Evolutionary conservation across 2,888 invertebrate genomes (phyloP).

Genomic region (Octodonta nipae): DNA sequence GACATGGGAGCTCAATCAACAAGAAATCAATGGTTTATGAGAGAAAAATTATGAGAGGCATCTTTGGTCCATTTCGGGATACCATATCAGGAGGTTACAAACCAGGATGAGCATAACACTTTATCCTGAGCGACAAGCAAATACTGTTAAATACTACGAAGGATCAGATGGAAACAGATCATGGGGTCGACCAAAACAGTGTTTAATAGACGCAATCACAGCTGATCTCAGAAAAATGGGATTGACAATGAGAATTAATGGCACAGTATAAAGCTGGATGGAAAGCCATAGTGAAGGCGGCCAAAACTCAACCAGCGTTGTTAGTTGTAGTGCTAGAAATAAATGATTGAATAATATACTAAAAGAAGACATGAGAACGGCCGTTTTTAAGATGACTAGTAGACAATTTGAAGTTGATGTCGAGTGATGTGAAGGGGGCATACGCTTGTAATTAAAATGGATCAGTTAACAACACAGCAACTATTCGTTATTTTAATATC

Average conservation of each 20-base stretch:
- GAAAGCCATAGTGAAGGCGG: neutral
- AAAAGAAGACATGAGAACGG: too few species aligned
- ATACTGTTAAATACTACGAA: neutral
- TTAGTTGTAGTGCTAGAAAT: too few species aligned
- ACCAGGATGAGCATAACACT: neutral
- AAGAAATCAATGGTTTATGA: neutral
- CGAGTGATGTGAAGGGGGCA: too few species aligned
- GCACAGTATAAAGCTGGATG: neutral
- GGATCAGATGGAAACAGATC: neutral
- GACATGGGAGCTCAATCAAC: neutral
- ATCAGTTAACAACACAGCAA: too few species aligned
- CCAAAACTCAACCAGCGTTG: neutral
- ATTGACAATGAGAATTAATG: neutral
- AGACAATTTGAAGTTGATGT: too few species aligned
- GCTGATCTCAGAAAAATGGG: neutral
- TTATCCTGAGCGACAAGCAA: neutral
- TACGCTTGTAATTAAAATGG: too few species aligned
- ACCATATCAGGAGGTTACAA: neutral
- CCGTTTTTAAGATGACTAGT: too few species aligned
- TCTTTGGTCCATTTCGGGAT: neutral
- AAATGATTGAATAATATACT: too few species aligned
- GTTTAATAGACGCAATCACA: neutral
- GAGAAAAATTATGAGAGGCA: neutral
- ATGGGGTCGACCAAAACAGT: neutral
- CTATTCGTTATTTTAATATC: too few species aligned